Evolutionary conservation across 2,888 invertebrate species (phyloP).

Genomic region (Tetrapedia diversipes): DNA sequence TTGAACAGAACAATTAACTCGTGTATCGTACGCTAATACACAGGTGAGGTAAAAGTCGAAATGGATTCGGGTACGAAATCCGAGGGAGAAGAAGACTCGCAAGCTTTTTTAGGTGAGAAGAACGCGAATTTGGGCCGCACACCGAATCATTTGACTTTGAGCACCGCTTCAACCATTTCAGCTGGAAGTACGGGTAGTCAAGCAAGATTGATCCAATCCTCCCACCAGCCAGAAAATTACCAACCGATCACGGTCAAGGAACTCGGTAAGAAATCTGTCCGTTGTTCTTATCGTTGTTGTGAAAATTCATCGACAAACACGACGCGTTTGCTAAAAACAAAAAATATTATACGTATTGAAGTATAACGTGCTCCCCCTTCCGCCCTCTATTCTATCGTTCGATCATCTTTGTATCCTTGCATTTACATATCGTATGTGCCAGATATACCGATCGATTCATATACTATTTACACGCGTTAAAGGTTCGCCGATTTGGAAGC

Average conservation of each 20-base stretch:
- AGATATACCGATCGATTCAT: too few species aligned
- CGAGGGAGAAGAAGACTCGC: constrained; percentile 93
- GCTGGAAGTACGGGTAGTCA: constrained; percentile 97
- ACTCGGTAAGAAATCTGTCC: constrained; percentile 91
- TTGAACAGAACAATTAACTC: too few species aligned
- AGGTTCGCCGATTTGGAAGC: constrained; percentile 99
- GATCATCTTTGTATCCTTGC: too few species aligned
- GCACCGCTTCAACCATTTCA: constrained; percentile 96
- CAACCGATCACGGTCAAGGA: constrained; percentile 94
- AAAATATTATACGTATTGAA: too few species aligned
- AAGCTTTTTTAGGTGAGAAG: constrained; percentile 84
- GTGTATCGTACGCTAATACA: too few species aligned
- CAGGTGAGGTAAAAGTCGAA: constrained; percentile 81
- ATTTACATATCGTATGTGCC: too few species aligned
- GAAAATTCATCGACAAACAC: too few species aligned
- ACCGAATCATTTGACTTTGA: constrained; percentile 95
- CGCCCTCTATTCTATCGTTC: too few species aligned
- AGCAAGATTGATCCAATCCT: constrained; percentile 96
- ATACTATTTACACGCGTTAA: constrained; percentile 69
- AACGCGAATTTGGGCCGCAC: constrained; percentile 91
- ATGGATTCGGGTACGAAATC: constrained; percentile 91
- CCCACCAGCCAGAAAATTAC: constrained; percentile 96
- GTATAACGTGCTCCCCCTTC: too few species aligned
- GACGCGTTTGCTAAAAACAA: too few species aligned
- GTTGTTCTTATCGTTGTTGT: too few species aligned